A percentile compares a stretch with the other conserved stretches of the same genome.
These are phyloP conservation scores for Patiria pectinifera DNA, from an alignment of 53 echinoderm and acorn worm species.

Conservation along the genomic window DNA sequence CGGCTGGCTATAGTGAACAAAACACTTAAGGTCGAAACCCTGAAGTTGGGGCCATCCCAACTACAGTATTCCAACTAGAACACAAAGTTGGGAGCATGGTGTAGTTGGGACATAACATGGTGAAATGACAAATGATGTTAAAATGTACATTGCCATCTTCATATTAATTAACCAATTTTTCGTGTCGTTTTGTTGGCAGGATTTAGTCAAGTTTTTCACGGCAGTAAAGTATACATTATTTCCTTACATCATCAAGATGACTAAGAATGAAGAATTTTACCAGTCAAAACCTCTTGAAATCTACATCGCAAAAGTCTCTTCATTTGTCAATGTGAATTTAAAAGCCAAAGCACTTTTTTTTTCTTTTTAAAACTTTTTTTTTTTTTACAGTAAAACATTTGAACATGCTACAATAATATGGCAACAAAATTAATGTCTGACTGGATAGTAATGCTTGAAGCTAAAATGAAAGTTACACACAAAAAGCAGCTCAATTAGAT, in stretches of 20 bases:
- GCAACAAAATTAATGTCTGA: constrained; percentile 8
- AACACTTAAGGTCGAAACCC: no score
- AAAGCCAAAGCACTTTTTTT: constrained; percentile 37
- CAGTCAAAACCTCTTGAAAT: background rate
- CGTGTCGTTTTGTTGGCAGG: background rate
- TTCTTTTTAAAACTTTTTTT: background rate
- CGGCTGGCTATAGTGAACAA: no score
- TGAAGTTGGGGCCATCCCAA: no score
- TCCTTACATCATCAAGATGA: background rate
- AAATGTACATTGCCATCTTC: no score
- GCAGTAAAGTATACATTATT: background rate
- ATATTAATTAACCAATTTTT: background rate
- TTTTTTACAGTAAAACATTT: constrained; percentile 3
- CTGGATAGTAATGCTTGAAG: constrained; percentile 57
- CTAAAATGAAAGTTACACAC: constrained; percentile 47
- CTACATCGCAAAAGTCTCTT: constrained; percentile 14
- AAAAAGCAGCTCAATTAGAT: constrained; percentile 65
- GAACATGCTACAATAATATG: background rate
- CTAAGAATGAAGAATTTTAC: background rate
- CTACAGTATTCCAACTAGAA: no score
- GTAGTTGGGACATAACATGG: no score
- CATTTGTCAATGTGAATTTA: background rate
- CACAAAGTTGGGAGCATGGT: no score
- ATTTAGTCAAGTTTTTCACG: background rate
- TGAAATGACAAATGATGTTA: no score